phyloP scores from a whole-genome alignment of 2,797 vertebrate genomes.

The Malurus leucopterus region DNA sequence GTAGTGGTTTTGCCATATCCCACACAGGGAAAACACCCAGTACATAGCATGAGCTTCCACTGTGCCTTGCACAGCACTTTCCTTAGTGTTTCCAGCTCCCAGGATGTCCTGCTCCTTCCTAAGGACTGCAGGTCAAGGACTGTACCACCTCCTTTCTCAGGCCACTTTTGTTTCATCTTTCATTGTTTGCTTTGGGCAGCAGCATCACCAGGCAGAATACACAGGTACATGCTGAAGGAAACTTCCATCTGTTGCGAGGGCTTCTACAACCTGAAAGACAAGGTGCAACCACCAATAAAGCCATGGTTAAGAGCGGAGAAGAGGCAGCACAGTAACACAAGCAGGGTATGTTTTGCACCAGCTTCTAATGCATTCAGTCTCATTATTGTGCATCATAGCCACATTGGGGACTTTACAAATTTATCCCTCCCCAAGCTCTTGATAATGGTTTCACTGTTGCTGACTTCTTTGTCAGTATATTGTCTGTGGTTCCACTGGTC shows the following conservation, averaged over 20 bases:
- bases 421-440: neutral
- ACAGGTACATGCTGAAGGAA: neutral
- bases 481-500: neutral
- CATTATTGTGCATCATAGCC: neutral
- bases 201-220: neutral
- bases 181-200: neutral
- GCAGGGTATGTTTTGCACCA: neutral
- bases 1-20: neutral
- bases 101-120: neutral
- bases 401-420: accelerated
- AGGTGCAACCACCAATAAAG: neutral
- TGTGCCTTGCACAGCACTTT: neutral
- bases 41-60: neutral
- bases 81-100: neutral
- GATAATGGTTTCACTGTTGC: neutral
- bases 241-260: neutral
- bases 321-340: neutral
- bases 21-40: neutral
- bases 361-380: neutral
- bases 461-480: neutral
- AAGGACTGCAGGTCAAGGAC: neutral
- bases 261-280: neutral
- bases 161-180: neutral
- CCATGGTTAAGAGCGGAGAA: neutral
- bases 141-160: neutral